Evolutionary conservation across 2,888 invertebrate species (phyloP), one percentile per base, ranked within the genome.

Genomic region (Tipula vernalis): DNA sequence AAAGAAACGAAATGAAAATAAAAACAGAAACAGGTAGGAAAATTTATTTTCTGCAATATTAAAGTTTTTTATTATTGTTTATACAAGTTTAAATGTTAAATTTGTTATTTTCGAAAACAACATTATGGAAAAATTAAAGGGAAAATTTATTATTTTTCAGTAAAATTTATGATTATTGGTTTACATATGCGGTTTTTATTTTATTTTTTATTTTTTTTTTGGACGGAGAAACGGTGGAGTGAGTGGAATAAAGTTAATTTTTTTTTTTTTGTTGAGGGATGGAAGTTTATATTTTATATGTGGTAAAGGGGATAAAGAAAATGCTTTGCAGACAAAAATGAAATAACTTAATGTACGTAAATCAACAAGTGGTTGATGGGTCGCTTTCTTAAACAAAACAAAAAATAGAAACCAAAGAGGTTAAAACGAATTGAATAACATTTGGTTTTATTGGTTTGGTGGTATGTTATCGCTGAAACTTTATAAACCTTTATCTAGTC

Each of bases 81-180:
- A 12, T 71, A n/a, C n/a, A 71, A 28, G 71, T 71, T 71, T 71
- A 71, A 71, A 71, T 71, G 71, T 71, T 71, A 71, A 71, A 71
- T 71, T 71, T 71, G 71, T 18, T 71, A 71, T 71, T 71, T 71
- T 71, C 71, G 8, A 71, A 57, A 71, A 71, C 71, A 71, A 71
- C 18, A 71, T 71, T 71, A 71, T 71, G 71, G 71, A 71, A 71
- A 71, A 71, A 71, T 71, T 71, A 71, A 71, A 71, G 71, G 28
- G 71, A 28, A 71, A 71, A 71, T 71, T 71, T 71, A 71, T 71
- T 71, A 71, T 71, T 71, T 71, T 71, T 71, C 28, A 28, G 28
- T 71, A 71, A 71, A 71, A 71, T 71, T 71, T 71, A 71, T 71
- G 71, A 71, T 71, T 71, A 71, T 71, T 71, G 71, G 71, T 71